These are phyloP conservation scores for Reticulitermes speratus DNA, from an alignment of 1,140 invertebrate species.

Conservation along the genomic window DNA sequence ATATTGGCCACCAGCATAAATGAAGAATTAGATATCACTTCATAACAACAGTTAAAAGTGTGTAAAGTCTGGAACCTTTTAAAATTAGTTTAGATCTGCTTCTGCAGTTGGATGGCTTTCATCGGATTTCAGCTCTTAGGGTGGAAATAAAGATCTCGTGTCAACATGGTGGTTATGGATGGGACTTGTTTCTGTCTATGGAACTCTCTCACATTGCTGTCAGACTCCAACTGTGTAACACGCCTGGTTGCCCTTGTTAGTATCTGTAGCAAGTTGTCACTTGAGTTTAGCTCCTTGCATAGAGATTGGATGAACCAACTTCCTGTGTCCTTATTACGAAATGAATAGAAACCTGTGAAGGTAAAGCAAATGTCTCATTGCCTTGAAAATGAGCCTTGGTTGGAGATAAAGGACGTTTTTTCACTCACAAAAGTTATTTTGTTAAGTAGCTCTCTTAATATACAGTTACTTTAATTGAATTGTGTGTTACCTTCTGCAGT, in stretches of 20 bases:
- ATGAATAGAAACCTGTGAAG: slow-evolving; percentile 64
- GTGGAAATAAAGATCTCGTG: slow-evolving; percentile 58
- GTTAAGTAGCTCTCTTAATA: no score
- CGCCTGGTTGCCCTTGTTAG: slow-evolving; percentile 62
- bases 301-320: slow-evolving; percentile 73
- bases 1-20: no score
- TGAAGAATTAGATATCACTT: no score
- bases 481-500: slow-evolving; percentile 60
- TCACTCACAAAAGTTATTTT: no score
- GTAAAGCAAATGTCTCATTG: slow-evolving; percentile 20
- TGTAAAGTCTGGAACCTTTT: no score
- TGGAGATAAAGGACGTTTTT: no score
- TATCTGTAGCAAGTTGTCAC: slow-evolving; percentile 60
- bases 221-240: slow-evolving; percentile 60
- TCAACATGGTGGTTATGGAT: slow-evolving; percentile 64
- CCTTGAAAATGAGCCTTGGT: no score
- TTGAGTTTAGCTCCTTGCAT: slow-evolving; percentile 54
- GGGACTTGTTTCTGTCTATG: slow-evolving; percentile 68
- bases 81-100: no score
- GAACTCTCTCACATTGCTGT: slow-evolving; percentile 48
- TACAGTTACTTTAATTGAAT: no score
- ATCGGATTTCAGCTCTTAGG: slow-evolving; percentile 37
- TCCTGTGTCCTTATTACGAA: slow-evolving; percentile 62
- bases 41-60: no score
- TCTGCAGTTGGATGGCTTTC: no score